Conservation (phyloP, 2,888 invertebrate genomes). For the Eilema caniola region DNA sequence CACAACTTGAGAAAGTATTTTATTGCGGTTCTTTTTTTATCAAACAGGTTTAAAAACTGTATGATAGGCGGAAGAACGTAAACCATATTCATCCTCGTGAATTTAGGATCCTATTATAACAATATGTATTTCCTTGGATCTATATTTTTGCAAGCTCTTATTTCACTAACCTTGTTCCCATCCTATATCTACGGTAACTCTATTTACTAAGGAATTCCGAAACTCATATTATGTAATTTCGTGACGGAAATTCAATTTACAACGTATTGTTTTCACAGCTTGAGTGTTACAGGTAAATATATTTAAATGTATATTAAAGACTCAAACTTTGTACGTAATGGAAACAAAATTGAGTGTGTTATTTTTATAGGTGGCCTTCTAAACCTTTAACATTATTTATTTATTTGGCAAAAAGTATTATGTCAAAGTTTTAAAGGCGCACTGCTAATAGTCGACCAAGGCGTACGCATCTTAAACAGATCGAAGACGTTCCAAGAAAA, state of each 20-base stretch:
- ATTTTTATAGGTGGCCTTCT: neutral
- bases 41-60: no score
- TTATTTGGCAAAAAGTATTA: neutral
- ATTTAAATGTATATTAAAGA: neutral
- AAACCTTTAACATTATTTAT: neutral
- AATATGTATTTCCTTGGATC: neutral
- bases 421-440: neutral
- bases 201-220: neutral
- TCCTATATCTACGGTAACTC: slow-evolving; percentile 1
- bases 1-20: no score
- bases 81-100: no score
- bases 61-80: no score
- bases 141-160: neutral
- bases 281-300: neutral
- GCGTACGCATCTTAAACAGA: no score
- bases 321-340: neutral
- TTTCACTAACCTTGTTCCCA: neutral
- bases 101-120: neutral
- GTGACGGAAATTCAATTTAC: slow-evolving; percentile 3
- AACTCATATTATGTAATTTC: slow-evolving; percentile 6
- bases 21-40: no score
- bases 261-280: slow-evolving; percentile 2
- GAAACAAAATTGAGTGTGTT: neutral
- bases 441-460: no score
- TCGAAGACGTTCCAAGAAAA: no score